Conservation (phyloP, 2,113 vertebrate species). For the Paraplagusia blochii region DNA sequence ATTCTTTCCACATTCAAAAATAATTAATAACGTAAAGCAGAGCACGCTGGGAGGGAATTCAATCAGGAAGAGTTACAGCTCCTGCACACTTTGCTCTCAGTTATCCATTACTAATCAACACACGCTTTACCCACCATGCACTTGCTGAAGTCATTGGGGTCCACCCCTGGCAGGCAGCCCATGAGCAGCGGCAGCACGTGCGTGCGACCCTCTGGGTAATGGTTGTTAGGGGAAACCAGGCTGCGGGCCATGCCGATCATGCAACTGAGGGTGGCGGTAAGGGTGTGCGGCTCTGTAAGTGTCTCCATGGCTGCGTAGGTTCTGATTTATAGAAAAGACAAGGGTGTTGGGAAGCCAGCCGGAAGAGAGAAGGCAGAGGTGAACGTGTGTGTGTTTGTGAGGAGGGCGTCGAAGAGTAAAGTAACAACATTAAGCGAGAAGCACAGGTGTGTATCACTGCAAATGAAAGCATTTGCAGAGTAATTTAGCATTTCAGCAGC, state of each 20-base stretch:
- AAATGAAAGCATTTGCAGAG: not conserved
- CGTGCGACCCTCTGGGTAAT: constrained; percentile 91
- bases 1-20: constrained; percentile 49
- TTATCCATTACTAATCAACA: constrained; percentile 46
- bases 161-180: constrained; percentile 95
- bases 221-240: constrained; percentile 84
- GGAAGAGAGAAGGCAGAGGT: not conserved
- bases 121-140: constrained; percentile 87
- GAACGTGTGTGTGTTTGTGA: not conserved
- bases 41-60: constrained; percentile 35
- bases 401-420: not conserved
- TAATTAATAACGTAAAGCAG: constrained; percentile 48
- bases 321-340: constrained; percentile 55
- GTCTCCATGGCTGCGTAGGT: constrained; percentile 95
- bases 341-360: too few relatives aligned
- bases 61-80: constrained; percentile 42
- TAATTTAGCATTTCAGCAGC: not conserved
- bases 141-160: constrained; percentile 98
- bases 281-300: constrained; percentile 95
- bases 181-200: constrained; percentile 95
- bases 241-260: constrained; percentile 96
- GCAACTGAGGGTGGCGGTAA: constrained; percentile 94
- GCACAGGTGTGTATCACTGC: not conserved
- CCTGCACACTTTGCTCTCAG: constrained; percentile 37
- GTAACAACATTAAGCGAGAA: not conserved